These are phyloP conservation scores for Speoplatyrhinus poulsoni DNA, from an alignment of 2,113 vertebrate species.

Conservation along the genomic window DNA sequence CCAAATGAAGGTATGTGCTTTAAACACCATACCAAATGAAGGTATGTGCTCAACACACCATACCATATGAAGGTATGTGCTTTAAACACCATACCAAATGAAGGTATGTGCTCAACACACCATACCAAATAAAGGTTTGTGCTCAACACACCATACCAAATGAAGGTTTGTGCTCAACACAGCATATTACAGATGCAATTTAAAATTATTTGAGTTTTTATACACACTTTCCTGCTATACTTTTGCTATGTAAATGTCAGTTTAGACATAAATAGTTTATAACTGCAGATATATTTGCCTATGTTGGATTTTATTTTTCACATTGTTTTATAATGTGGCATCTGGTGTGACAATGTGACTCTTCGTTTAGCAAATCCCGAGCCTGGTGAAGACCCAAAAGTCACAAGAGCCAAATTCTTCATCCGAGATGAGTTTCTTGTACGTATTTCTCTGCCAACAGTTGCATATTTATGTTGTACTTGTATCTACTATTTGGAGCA, in stretches of 20 bases:
- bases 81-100: too few relatives aligned
- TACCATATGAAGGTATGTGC: not conserved
- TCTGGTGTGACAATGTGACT: too few relatives aligned
- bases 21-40: too few relatives aligned
- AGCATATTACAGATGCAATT: too few relatives aligned
- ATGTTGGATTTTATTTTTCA: too few relatives aligned
- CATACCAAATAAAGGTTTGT: conserved; percentile 55
- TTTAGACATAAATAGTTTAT: too few relatives aligned
- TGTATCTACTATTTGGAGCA: too few relatives aligned
- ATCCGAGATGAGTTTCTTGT: conserved; percentile 98
- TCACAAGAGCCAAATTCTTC: conserved; percentile 98
- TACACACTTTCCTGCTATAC: too few relatives aligned
- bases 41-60: not conserved
- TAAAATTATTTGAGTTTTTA: too few relatives aligned
- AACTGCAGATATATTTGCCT: too few relatives aligned
- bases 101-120: not conserved
- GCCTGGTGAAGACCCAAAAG: conserved; percentile 95
- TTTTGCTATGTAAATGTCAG: too few relatives aligned
- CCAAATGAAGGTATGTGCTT: not conserved
- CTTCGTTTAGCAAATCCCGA: conserved; percentile 85
- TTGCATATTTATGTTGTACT: not conserved
- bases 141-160: conserved; percentile 95
- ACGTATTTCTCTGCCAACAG: conserved; percentile 59
- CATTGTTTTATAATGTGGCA: too few relatives aligned
- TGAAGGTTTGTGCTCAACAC: conserved; percentile 81